Evolutionary conservation across 2,888 invertebrate genomes (phyloP).

Genomic region (Pharmacophagus antenor): DNA sequence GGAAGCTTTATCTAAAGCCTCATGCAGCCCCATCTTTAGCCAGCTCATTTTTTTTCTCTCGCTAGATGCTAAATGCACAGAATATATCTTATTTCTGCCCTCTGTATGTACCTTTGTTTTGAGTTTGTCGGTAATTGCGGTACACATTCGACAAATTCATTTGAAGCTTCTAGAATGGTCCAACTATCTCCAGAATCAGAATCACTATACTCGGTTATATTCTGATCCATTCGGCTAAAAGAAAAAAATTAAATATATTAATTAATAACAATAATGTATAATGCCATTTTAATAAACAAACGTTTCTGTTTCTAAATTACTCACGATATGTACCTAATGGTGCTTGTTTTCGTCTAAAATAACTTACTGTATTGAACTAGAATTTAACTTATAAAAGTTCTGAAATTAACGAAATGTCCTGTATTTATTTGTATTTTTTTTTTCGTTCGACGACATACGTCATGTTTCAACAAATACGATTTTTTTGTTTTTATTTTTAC

Average conservation of each 20-base stretch:
- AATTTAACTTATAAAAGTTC: constrained; percentile 47
- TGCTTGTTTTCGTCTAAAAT: constrained; percentile 15
- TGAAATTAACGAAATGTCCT: constrained; percentile 47
- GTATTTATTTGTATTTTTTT: constrained; percentile 49
- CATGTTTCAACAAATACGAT: constrained; percentile 42
- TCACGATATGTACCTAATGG: constrained; percentile 17
- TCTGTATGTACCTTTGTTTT: constrained; percentile 45
- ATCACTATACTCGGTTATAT: constrained; percentile 62
- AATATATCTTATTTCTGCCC: neutral
- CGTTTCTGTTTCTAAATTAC: neutral
- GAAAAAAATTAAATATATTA: constrained; percentile 3
- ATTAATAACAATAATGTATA: constrained; percentile 26
- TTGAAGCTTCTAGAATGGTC: constrained; percentile 65
- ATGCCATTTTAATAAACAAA: no score
- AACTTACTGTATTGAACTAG: constrained; percentile 37
- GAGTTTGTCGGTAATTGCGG: constrained; percentile 47
- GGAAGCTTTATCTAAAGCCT: no score
- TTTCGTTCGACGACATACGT: constrained; percentile 43
- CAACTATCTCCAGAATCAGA: constrained; percentile 79
- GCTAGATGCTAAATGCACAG: no score
- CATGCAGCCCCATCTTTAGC: no score
- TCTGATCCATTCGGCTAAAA: constrained; percentile 59
- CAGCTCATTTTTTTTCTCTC: no score
- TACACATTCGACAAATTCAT: constrained; percentile 50
- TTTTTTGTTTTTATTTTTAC: constrained; percentile 37